Evolutionary conservation across 2,113 vertebrate genomes (phyloP).

Genomic region (Cololabis saira): DNA sequence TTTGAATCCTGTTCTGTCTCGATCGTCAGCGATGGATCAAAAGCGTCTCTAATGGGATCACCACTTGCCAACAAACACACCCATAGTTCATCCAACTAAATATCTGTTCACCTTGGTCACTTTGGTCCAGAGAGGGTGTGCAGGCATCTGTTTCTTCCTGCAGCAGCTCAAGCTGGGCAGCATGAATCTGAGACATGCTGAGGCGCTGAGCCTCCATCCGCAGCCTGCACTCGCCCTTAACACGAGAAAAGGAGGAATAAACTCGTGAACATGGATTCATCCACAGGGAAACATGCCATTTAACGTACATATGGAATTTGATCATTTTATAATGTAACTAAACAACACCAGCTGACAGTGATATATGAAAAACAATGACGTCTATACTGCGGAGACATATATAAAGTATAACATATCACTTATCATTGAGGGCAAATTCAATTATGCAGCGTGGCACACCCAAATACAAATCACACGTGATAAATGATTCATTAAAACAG

Average conservation of each 20-base stretch:
- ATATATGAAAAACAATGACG: too few relatives aligned
- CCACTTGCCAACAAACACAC: too few relatives aligned
- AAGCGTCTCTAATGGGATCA: too few relatives aligned
- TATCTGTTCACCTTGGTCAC: slow-evolving; percentile 76
- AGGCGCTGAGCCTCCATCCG: slow-evolving; percentile 93
- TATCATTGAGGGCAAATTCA: slow-evolving; percentile 12
- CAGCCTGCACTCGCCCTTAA: slow-evolving; percentile 88
- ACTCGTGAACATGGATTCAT: too few relatives aligned
- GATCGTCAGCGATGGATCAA: too few relatives aligned
- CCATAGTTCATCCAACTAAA: neutral
- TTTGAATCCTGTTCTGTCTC: too few relatives aligned
- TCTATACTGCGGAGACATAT: neutral
- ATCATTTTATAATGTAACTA: too few relatives aligned
- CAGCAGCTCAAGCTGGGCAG: slow-evolving; percentile 88
- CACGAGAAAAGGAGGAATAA: neutral
- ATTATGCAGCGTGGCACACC: slow-evolving; percentile 2
- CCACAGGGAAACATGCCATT: too few relatives aligned
- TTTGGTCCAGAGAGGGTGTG: slow-evolving; percentile 38
- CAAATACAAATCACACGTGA: slow-evolving; percentile 28
- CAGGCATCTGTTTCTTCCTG: slow-evolving; percentile 59
- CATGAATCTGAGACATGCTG: slow-evolving; percentile 92
- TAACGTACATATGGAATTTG: too few relatives aligned
- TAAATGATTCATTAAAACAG: slow-evolving; percentile 36
- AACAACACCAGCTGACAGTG: too few relatives aligned
- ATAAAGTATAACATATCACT: neutral